Base-by-base conservation (phyloP, 2,888 invertebrate species). In the Amphipyra berbera region DNA sequence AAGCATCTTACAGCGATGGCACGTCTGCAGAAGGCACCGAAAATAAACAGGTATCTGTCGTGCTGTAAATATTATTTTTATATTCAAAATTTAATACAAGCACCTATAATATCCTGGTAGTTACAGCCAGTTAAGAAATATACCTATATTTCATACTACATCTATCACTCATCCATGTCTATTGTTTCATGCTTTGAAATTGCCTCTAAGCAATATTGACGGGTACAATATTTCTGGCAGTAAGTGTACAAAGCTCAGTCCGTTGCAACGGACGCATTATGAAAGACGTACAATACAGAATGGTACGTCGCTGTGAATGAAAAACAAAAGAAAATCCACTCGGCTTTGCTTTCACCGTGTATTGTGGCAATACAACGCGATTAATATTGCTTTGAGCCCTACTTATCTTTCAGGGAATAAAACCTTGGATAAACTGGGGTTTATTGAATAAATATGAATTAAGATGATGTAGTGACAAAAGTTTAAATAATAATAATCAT, bases 271-370 rank as follows among this genome's bases (percentile, higher is more conserved):
- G 76, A 78, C 73, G 73, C 68, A 74, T 74, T 75, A 78, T 78
- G 71, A 73, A 71, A 75, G 73, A 68, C 61, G 75, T 69, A 78
- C 73, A 82, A 78, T 69, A 76, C 81, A 73, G 57, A 73, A 73
- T 58, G 68, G 52, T 62, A 61, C 64, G 49, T 60, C 54, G 49
- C 54, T 53, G 55, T 35, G 65, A 71, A 75, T 78, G 68, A 69
- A 68, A 78, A 80, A 83, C 83, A 82, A 82, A 75, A 80, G 82
- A 76, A 73, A 66, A 61, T 50, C 66, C 63, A 57, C 65, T 70
- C 70, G 50, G 58, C 68, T 71, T 50, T 45, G 49, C 59, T 71
- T 60, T 68, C 63, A 71, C 21, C 30, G 58, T 64, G 57, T 61
- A 75, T 63, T 69, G 66, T 66, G 53, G 46, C 35, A 58, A 58